phyloP scores from a whole-genome alignment of 2,797 vertebrate genomes.

The Helarctos malayanus region DNA sequence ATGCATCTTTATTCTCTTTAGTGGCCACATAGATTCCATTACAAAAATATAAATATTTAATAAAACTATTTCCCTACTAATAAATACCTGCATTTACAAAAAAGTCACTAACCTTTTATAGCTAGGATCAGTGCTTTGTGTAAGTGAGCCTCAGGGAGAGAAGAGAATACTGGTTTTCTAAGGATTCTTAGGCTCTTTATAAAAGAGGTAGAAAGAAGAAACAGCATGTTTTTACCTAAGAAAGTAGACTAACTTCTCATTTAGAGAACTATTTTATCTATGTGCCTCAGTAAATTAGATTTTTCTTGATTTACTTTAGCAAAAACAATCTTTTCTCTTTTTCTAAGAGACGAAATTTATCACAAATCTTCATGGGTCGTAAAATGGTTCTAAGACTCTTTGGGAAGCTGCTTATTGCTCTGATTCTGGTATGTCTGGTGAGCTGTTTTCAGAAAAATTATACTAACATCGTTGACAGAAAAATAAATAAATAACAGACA shows the following conservation, averaged over 20 bases:
- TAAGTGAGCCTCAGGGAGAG: neutral
- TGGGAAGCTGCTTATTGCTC: neutral
- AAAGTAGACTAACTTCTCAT: neutral
- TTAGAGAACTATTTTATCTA: neutral
- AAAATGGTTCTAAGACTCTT: neutral
- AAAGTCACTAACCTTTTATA: neutral
- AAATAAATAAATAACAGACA: neutral
- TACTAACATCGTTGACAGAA: neutral
- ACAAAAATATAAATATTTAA: neutral
- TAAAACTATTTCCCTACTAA: neutral
- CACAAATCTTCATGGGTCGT: neutral
- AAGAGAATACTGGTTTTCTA: neutral
- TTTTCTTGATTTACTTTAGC: slow-evolving; percentile 20
- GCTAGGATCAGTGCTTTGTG: neutral
- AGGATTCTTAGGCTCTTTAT: neutral
- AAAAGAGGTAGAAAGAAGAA: neutral
- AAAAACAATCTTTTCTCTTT: neutral
- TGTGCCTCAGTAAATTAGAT: neutral
- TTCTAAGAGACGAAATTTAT: slow-evolving; percentile 12
- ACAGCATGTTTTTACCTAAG: neutral
- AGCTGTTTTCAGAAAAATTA: slow-evolving; percentile 8
- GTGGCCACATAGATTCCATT: neutral
- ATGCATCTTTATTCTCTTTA: neutral
- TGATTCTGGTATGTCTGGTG: neutral
- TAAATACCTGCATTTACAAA: neutral